These are phyloP conservation scores for Bubo bubo DNA, from an alignment of 2,113 vertebrate genomes.

Conservation along the genomic window DNA sequence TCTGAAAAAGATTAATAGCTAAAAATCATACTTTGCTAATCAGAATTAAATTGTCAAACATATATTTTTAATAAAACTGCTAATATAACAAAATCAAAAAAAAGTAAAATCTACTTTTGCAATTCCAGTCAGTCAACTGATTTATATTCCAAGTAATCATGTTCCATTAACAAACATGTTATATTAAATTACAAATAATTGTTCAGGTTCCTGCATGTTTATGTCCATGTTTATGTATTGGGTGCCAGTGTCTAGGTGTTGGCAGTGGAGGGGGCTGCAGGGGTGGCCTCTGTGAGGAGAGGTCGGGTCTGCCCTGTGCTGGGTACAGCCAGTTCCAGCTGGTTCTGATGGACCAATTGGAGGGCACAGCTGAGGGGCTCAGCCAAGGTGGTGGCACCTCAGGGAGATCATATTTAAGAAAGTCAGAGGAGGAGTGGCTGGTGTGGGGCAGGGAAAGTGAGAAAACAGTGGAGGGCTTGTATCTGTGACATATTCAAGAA, in stretches of 20 bases:
- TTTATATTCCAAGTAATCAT: neutral
- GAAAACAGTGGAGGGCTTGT: neutral
- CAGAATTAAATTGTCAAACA: neutral
- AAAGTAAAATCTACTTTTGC: neutral
- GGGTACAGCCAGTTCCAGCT: neutral
- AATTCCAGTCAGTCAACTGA: neutral
- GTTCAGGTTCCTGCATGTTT: neutral
- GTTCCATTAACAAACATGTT: neutral
- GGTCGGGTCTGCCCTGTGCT: neutral
- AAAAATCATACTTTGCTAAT: neutral
- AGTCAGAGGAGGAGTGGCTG: neutral
- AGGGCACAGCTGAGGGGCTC: neutral
- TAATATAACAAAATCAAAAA: neutral
- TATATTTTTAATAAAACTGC: neutral
- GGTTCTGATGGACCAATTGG: rapidly evolving
- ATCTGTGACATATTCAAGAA: neutral
- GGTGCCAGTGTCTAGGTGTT: neutral
- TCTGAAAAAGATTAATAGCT: neutral
- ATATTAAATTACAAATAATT: neutral
- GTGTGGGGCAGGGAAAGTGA: neutral
- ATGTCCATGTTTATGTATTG: neutral
- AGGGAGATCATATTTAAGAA: too few relatives aligned
- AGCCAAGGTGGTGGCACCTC: neutral
- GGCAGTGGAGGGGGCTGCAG: neutral
- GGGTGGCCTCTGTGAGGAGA: neutral